Percentiles rank a stretch among this genome's conserved stretches.
Conservation (phyloP, 2,888 invertebrate species). For the Sesamia inferens region DNA sequence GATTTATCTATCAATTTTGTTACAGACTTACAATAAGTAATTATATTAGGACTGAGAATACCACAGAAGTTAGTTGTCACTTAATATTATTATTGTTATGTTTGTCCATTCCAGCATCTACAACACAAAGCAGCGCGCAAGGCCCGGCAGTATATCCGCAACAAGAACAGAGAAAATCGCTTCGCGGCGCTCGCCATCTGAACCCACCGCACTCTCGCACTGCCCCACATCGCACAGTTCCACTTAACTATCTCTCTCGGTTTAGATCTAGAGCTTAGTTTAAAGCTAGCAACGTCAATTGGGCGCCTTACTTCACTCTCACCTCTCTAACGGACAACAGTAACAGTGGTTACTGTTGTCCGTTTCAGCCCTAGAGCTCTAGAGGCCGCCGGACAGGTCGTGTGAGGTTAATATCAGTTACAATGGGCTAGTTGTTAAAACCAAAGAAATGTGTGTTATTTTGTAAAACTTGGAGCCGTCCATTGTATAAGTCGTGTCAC, state of each 20-base stretch:
- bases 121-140: slow-evolving; percentile 97
- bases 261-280: slow-evolving; percentile 60
- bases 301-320: slow-evolving; percentile 38
- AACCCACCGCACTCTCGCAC: not conserved
- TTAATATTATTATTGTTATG: not conserved
- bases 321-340: slow-evolving; percentile 5
- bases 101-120: slow-evolving; percentile 91
- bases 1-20: not conserved
- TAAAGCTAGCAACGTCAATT: slow-evolving; percentile 66
- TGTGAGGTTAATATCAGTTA: slow-evolving; percentile 58
- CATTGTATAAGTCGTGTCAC: slow-evolving; percentile 37
- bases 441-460: slow-evolving; percentile 70
- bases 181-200: not conserved
- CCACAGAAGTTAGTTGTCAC: not conserved
- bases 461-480: slow-evolving; percentile 65
- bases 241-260: slow-evolving; percentile 45
- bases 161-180: slow-evolving; percentile 93
- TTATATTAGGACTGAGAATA: not conserved
- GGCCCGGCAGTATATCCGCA: slow-evolving; percentile 95
- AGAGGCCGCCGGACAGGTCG: slow-evolving; percentile 23
- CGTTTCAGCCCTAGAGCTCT: too few species aligned
- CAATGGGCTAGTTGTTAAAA: slow-evolving; percentile 68
- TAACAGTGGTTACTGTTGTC: slow-evolving; percentile 9
- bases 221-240: slow-evolving; percentile 32
- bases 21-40: not conserved